Conservation (phyloP, 2,888 invertebrate genomes). For the Sussaba pulchella region DNA sequence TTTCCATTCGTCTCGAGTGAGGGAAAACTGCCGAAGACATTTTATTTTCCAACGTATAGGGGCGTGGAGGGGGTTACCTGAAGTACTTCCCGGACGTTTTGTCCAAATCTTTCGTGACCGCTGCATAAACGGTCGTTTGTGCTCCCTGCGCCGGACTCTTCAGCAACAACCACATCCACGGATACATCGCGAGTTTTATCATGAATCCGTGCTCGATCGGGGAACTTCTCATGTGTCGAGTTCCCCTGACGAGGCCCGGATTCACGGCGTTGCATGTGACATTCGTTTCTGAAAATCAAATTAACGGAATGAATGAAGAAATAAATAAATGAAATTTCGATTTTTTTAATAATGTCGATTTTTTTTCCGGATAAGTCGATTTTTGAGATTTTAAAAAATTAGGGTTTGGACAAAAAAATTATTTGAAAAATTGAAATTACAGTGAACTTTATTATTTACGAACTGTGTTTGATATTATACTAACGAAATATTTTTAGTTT, state of each 20-base stretch:
- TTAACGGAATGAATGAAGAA: background rate
- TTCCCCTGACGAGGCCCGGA: conserved; percentile 89
- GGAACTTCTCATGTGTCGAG: conserved; percentile 87
- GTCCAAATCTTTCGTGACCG: conserved; percentile 87
- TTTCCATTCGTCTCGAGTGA: no score
- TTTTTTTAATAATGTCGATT: no score
- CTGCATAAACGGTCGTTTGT: conserved; percentile 88
- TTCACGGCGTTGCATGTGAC: conserved; percentile 90
- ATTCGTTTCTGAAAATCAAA: conserved; percentile 86
- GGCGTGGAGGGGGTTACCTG: conserved; percentile 88
- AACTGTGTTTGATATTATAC: no score
- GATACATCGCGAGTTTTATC: conserved; percentile 87
- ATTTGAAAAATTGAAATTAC: no score
- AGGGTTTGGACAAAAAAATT: no score
- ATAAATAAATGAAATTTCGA: conserved; percentile 17
- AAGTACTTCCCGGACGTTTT: conserved; percentile 88
- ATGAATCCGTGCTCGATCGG: conserved; percentile 85
- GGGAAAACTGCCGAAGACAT: conserved; percentile 18
- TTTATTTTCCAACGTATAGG: conserved; percentile 9
- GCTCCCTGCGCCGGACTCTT: conserved; percentile 90
- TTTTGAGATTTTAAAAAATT: no score
- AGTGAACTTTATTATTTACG: no score
- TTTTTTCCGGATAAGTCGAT: no score
- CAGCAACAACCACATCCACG: conserved; percentile 89
- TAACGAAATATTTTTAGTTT: no score